Conservation (phyloP, 2,113 vertebrate species). For the Poecile atricapillus region DNA sequence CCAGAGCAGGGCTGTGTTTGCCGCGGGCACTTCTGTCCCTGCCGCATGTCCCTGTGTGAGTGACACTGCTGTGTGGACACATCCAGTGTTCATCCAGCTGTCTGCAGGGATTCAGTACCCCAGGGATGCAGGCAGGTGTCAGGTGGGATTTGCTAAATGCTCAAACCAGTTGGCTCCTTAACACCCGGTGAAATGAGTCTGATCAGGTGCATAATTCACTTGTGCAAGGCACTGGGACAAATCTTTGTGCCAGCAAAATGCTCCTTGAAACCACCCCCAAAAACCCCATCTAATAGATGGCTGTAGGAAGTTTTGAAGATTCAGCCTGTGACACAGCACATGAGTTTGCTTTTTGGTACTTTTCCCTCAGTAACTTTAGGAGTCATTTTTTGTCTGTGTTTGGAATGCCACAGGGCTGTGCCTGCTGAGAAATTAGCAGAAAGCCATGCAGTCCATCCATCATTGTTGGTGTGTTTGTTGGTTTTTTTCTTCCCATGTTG, state of each 20-base stretch:
- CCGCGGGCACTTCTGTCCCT: fast-evolving
- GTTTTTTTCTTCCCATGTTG: not conserved
- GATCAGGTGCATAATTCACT: not conserved
- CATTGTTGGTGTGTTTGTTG: not conserved
- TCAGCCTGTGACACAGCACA: not conserved
- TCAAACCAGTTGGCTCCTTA: not conserved
- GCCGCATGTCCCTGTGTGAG: fast-evolving
- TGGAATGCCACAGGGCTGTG: not conserved
- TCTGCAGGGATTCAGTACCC: not conserved
- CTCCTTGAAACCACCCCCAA: not conserved
- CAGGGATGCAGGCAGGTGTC: not conserved
- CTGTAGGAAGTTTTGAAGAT: not conserved
- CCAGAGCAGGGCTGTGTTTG: not conserved
- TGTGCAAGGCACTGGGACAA: not conserved
- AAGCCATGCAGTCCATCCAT: not conserved
- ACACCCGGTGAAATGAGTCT: not conserved
- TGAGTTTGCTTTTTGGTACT: not conserved
- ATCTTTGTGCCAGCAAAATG: not conserved
- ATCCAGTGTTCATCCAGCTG: not conserved
- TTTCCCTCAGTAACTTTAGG: not conserved
- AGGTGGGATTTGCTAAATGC: not conserved
- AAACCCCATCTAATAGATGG: not conserved
- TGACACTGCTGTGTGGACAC: not conserved
- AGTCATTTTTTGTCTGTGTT: not conserved
- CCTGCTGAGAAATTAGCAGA: slow-evolving; percentile 33